phyloP scores from a whole-genome alignment of 2,797 vertebrate species.

The Meriones psammophilus region DNA sequence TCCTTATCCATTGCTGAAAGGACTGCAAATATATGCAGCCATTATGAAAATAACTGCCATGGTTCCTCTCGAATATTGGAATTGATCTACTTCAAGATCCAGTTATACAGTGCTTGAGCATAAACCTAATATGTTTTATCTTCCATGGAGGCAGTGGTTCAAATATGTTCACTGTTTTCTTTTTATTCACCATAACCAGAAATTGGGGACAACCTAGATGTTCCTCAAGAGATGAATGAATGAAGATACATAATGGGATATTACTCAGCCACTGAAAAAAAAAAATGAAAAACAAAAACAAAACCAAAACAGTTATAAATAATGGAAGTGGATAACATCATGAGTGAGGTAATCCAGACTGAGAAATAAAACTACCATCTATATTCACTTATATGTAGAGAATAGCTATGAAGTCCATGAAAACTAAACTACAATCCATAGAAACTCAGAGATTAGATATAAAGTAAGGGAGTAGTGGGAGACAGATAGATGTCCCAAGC shows the following conservation, averaged over 20 bases:
- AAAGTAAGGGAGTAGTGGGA: background rate
- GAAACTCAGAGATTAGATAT: background rate
- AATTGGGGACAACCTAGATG: background rate
- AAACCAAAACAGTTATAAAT: background rate
- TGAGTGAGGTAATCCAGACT: background rate
- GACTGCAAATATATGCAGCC: background rate
- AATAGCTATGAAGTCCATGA: background rate
- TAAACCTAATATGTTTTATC: background rate
- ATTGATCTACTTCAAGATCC: background rate
- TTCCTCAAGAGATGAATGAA: background rate
- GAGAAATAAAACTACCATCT: background rate
- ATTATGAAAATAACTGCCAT: background rate
- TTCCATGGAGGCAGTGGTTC: background rate
- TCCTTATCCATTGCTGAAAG: background rate
- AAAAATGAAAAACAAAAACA: background rate
- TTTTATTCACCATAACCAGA: background rate
- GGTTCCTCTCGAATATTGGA: background rate
- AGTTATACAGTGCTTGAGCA: background rate
- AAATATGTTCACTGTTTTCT: background rate
- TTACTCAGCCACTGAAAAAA: background rate
- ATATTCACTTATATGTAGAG: background rate
- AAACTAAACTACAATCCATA: background rate
- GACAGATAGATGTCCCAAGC: background rate
- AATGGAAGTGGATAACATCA: background rate
- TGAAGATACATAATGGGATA: background rate